Base-by-base conservation (phyloP, 1,140 invertebrate species). In the Tenebrio molitor region DNA sequence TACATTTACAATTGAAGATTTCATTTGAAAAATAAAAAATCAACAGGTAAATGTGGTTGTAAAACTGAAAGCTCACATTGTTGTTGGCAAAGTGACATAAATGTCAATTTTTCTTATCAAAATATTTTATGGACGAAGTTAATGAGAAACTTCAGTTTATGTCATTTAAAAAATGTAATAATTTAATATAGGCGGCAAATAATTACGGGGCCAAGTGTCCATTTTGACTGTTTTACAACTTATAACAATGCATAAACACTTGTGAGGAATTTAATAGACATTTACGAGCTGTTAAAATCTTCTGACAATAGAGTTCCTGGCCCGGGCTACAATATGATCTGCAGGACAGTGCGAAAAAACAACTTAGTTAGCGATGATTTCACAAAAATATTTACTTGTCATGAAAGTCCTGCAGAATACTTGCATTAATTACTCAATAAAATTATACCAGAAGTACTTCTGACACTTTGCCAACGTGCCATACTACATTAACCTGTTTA, bases 401-500 rank as follows among this genome's bases (percentile, higher is more conserved):
- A 17, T 41, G 16, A 15, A 12, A 6, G 15, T 14, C 42, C 42
- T 17, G 15, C 6, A 4, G 7, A 6, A 50, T 29, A 29, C 8
- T 8, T 3, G 3, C 25, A 29, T 4, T 14, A 58, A 58, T 58
- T 29, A 58, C 29, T 58, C 50, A 58, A 58, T 58, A 58, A 58
- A 58, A 58, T 14, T 58, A 50, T 3, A 29, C n/a, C 25, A 8
- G 3, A 29, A 29, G 25, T 29, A 29, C 25, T 29, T 29, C 25
- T 29, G 25, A 29, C 25, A 29, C 8, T 29, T 8, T 58, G 19
- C 50, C 50, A 58, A 58, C 25, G 15, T 10, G 5, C n/a, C 29
- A 4, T 4, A 17, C 14, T 29, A 58, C 50, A 58, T 53, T 53
- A 33, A 58, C 10, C 50, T 58, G 50, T 58, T 33, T 58, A 58